Conservation (phyloP, 2,888 invertebrate species). For the Magallana nippona region DNA sequence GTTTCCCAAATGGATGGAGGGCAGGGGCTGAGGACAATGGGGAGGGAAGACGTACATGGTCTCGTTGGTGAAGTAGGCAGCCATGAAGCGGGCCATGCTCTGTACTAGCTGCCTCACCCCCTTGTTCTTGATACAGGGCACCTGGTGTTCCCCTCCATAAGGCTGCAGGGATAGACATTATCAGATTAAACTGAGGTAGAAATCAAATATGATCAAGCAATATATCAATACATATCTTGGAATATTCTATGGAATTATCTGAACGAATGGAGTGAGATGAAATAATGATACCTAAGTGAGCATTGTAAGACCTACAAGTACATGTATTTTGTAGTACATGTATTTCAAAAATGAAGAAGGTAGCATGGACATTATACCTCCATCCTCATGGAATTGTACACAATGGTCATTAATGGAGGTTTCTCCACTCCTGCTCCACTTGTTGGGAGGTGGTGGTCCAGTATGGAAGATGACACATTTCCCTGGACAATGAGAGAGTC, state of each 20-base stretch:
- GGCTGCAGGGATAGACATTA: background rate
- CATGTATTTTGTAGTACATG: background rate
- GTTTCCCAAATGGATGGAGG: slow-evolving; percentile 69
- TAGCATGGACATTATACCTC: slow-evolving; percentile 62
- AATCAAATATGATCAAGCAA: no score
- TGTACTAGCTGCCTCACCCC: slow-evolving; percentile 73
- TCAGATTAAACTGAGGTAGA: no score
- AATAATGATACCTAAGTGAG: no score
- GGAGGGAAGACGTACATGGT: slow-evolving; percentile 77
- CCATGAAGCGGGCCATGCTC: slow-evolving; percentile 78
- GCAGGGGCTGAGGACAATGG: slow-evolving; percentile 74
- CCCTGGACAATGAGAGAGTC: slow-evolving; percentile 71
- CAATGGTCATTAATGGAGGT: slow-evolving; percentile 70
- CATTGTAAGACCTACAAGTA: no score
- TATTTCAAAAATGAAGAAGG: no score
- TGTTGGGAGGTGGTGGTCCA: slow-evolving; percentile 59
- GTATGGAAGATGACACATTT: slow-evolving; percentile 59
- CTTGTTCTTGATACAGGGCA: slow-evolving; percentile 72
- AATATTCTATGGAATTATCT: no score
- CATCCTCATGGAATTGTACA: slow-evolving; percentile 65
- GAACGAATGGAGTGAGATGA: no score
- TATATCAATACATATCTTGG: no score
- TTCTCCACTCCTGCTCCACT: slow-evolving; percentile 56
- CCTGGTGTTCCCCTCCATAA: slow-evolving; percentile 61
- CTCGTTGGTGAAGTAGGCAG: slow-evolving; percentile 77